Evolutionary conservation across 2,113 vertebrate species (phyloP).

Genomic region (Phylloscopus whistleri): DNA sequence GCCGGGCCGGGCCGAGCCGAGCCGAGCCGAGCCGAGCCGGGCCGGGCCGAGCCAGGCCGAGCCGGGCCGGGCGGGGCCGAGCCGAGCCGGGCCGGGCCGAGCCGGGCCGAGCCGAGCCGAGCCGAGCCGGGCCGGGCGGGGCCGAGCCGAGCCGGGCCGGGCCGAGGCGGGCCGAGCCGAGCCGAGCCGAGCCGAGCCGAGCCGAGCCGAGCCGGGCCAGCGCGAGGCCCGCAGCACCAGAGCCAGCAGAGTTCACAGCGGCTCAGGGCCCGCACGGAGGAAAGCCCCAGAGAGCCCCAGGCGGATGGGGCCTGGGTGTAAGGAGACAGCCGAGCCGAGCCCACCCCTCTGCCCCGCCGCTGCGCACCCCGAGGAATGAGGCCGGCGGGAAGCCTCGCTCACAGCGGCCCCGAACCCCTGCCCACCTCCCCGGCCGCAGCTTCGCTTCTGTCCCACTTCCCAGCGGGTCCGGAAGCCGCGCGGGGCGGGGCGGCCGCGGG

Average conservation of each 20-base stretch:
- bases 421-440: not conserved
- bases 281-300: too few species aligned
- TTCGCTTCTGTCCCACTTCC: not conserved
- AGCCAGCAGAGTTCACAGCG: not conserved
- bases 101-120: too few species aligned
- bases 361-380: not conserved
- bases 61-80: too few species aligned
- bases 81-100: too few species aligned
- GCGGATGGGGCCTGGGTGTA: not conserved
- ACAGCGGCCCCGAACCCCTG: rapidly evolving
- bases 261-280: not conserved
- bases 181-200: too few species aligned
- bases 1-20: too few species aligned
- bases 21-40: too few species aligned
- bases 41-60: too few species aligned
- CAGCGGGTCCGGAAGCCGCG: not conserved
- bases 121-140: too few species aligned
- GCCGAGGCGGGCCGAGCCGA: not conserved
- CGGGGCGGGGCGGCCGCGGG: not conserved
- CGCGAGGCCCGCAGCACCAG: not conserved
- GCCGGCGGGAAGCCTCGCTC: rapidly evolving
- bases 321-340: not conserved
- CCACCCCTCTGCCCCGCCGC: not conserved
- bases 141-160: too few species aligned
- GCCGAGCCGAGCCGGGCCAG: too few species aligned